Evolutionary conservation across 2,888 invertebrate species (phyloP).

Genomic region (Gymnoscelis rufifasciata): DNA sequence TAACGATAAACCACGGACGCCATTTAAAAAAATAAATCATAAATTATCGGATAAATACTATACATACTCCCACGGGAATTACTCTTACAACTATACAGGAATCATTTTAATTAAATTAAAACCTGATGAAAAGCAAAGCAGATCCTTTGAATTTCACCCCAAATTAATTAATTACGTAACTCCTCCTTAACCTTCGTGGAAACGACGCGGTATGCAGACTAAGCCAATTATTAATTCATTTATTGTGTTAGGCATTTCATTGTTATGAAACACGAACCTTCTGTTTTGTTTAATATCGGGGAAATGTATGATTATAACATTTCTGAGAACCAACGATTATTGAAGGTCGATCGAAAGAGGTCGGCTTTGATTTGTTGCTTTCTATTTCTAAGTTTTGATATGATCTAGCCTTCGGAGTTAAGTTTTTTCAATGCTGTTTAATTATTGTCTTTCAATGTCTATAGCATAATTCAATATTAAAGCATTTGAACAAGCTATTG

Average conservation of each 20-base stretch:
- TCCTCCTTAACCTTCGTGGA: constrained; percentile 25
- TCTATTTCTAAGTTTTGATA: neutral
- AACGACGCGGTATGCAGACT: constrained; percentile 32
- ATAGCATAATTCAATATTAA: too few relatives aligned
- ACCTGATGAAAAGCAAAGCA: neutral
- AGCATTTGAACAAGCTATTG: too few relatives aligned
- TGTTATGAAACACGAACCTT: constrained; percentile 32
- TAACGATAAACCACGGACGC: too few relatives aligned
- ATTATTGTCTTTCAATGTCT: neutral
- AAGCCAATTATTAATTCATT: constrained; percentile 34
- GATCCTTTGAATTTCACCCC: neutral
- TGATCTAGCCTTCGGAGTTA: neutral
- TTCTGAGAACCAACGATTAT: constrained; percentile 2
- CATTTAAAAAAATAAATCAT: too few relatives aligned
- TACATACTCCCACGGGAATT: too few relatives aligned
- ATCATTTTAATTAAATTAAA: too few relatives aligned
- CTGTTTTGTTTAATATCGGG: constrained; percentile 16
- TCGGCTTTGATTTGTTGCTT: neutral
- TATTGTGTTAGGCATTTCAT: constrained; percentile 33
- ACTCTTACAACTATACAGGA: too few relatives aligned
- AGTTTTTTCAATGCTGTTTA: neutral
- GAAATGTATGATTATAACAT: constrained; percentile 19
- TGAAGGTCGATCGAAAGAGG: constrained; percentile 5
- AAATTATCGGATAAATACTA: too few relatives aligned
- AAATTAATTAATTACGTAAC: neutral